Conservation (phyloP, 2,888 invertebrate genomes). For the Sphinx pinastri region DNA sequence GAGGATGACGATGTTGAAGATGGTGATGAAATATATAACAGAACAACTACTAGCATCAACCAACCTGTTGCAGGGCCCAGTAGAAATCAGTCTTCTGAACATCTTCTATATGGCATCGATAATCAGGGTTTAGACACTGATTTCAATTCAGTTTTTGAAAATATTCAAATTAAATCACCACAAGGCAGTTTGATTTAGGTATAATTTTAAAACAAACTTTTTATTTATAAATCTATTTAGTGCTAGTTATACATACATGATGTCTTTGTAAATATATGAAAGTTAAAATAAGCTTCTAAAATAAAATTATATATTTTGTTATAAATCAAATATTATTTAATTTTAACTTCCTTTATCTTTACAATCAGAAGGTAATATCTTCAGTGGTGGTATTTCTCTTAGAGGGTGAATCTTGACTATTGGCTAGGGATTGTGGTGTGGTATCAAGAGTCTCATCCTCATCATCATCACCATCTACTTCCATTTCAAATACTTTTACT, state of each 20-base stretch:
- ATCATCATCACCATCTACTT: conserved; percentile 96
- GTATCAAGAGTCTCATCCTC: conserved; percentile 85
- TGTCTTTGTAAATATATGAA: conserved; percentile 10
- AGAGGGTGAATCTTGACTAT: conserved; percentile 57
- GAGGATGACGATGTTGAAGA: conserved; percentile 71
- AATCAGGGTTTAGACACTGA: conserved; percentile 85
- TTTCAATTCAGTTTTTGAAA: conserved; percentile 85
- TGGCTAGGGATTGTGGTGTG: conserved; percentile 68
- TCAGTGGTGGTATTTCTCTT: conserved; percentile 50
- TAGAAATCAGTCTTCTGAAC: conserved; percentile 74
- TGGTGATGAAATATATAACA: conserved; percentile 77
- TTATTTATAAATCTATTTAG: background rate
- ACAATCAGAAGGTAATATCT: conserved; percentile 47
- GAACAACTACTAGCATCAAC: conserved; percentile 67
- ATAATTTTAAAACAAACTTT: conserved; percentile 31
- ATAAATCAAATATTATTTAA: background rate
- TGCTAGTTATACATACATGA: background rate
- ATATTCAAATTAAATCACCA: conserved; percentile 83
- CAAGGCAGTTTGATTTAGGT: conserved; percentile 67
- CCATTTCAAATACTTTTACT: conserved; percentile 95
- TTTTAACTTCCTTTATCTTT: conserved; percentile 29
- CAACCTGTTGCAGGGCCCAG: conserved; percentile 74
- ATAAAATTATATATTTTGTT: conserved; percentile 11
- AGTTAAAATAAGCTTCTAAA: conserved; percentile 5
- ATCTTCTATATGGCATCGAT: conserved; percentile 81